Base-by-base conservation (phyloP, 2,113 vertebrate species). In the Geothlypis trichas region DNA sequence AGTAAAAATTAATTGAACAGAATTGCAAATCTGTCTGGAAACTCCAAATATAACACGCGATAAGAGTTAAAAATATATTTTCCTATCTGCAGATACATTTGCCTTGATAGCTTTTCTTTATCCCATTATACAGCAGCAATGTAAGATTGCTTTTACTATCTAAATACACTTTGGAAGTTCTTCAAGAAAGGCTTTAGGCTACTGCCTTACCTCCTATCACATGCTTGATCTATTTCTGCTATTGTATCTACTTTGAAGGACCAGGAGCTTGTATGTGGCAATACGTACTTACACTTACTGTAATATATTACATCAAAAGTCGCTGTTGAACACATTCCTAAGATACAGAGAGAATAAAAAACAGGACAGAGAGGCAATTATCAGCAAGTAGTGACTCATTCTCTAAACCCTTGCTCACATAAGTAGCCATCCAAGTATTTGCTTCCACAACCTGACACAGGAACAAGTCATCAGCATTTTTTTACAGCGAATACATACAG, bases 181-280 rank as follows among this genome's bases (percentile, higher is more conserved):
- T 58, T 68, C 68, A 66, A 90, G 90, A 94, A 94, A 68, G 44
- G 76, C 88, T 95, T 90, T 33, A 96, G 95, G 85, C 90, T 91
- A 95, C 75, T 93, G 88, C 68, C 73, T 96, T 67, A 91, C 74
- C 94, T 95, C 83, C 76, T 81, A 90, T 92, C 95, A 81, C 69
- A 89, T 30, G 76, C 83, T 89, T 87, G 66, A 96, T 95, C 96
- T 95, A 89, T 92, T 93, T 90, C 77, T 75, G 68, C 72, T 71
- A 42, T 68, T 62, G 49, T 18, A 88, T 61, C 75, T 87, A 35
- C 74, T 93, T 12, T 31, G 61, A 90, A 67, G 51, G 69, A 93
- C 54, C 41, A 35, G 44, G 42, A 78, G 47, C 72, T 44, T 77
- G 42, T 19, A 80, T 42, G 49, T 71, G 77, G 65, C 65, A 83